A percentile compares a stretch with the other conserved stretches of the same genome.
Evolutionary conservation across 53 echinoderm and acorn worm species (phyloP).

Genomic region (Echinometra lucunter): DNA sequence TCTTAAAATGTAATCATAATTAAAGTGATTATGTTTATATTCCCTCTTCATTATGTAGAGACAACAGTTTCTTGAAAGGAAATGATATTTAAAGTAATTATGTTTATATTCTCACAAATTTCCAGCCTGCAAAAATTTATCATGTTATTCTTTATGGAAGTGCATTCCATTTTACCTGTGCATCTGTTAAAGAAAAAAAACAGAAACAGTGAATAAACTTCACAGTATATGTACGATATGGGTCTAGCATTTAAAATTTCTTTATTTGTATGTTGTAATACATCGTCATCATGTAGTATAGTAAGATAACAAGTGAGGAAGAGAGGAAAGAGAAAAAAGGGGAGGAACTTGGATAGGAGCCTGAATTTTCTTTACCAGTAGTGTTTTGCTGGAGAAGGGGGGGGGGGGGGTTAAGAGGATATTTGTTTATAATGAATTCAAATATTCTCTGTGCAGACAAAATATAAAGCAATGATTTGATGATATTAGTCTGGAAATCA

Average conservation of each 20-base stretch:
- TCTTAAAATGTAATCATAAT: not conserved
- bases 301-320: not conserved
- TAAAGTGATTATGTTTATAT: no score
- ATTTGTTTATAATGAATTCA: no score
- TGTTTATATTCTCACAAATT: not conserved
- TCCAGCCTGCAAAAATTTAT: not conserved
- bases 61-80: no score
- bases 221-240: not conserved
- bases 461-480: no score
- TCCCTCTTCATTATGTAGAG: no score
- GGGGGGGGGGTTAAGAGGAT: no score
- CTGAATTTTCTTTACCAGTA: no score
- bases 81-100: not conserved
- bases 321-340: not conserved
- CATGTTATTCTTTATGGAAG: not conserved
- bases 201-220: not conserved
- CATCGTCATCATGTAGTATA: not conserved
- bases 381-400: no score
- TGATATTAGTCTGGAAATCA: no score
- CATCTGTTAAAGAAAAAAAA: not conserved
- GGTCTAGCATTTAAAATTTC: not conserved
- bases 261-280: not conserved
- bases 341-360: not conserved
- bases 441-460: no score
- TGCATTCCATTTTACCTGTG: not conserved